These are phyloP conservation scores for Agrochola lychnidis DNA, from an alignment of 2,888 invertebrate genomes.

Conservation along the genomic window DNA sequence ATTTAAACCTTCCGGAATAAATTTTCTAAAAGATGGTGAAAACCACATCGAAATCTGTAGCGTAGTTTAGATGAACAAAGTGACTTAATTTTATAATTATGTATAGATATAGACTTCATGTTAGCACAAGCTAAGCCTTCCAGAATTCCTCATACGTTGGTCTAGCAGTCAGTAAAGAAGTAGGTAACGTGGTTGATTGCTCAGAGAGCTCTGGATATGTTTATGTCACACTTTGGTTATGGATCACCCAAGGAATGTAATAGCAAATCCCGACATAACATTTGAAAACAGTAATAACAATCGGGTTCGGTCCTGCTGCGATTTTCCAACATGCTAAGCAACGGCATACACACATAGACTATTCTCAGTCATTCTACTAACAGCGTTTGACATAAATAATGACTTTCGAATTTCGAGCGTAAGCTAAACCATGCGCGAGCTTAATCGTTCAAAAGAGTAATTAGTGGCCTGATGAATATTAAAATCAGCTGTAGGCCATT, in stretches of 20 bases:
- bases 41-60: too few relatives aligned
- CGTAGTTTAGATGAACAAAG: neutral
- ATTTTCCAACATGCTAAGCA: neutral
- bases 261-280: neutral
- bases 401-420: neutral
- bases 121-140: neutral
- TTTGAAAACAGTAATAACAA: too few relatives aligned
- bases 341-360: neutral
- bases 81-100: neutral
- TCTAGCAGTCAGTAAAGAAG: too few relatives aligned
- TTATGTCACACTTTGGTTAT: neutral
- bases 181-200: neutral
- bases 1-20: neutral
- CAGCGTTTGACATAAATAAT: conserved; percentile 3
- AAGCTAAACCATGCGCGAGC: conserved; percentile 12
- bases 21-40: neutral
- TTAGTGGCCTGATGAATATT: conserved; percentile 37
- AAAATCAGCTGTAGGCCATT: conserved; percentile 8
- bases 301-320: too few relatives aligned
- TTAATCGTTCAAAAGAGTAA: conserved; percentile 39
- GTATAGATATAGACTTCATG: neutral
- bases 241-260: neutral
- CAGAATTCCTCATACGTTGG: neutral
- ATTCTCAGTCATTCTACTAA: neutral
- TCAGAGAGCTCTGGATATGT: neutral